phyloP scores from a whole-genome alignment of 2,888 invertebrate species.

The Augochlorella aurata region DNA sequence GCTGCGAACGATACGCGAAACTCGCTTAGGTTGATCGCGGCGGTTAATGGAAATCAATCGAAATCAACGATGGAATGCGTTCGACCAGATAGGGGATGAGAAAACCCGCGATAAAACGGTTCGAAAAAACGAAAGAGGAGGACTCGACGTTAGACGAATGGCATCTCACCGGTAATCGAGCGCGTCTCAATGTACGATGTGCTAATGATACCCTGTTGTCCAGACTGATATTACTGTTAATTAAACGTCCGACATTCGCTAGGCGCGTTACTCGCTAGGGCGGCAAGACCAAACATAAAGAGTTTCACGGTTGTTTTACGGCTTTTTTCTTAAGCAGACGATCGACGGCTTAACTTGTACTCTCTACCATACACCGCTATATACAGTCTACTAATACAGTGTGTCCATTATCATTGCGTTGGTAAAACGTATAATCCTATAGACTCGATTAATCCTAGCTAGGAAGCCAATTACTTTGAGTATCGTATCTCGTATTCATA shows the following conservation, averaged over 20 bases:
- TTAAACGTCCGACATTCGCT: constrained; percentile 35
- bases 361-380: constrained; percentile 67
- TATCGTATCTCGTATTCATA: constrained; percentile 51
- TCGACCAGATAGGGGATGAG: neutral
- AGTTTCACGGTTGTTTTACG: constrained; percentile 19
- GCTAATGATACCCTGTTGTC: constrained; percentile 70
- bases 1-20: neutral
- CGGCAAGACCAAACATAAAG: constrained; percentile 13
- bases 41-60: neutral
- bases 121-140: neutral
- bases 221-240: constrained; percentile 60
- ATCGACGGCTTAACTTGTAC: constrained; percentile 65
- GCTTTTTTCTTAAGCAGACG: constrained; percentile 73
- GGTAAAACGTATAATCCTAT: constrained; percentile 69
- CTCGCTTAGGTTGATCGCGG: neutral
- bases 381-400: constrained; percentile 70
- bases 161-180: constrained; percentile 41
- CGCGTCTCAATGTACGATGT: constrained; percentile 36
- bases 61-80: neutral
- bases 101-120: neutral
- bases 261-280: constrained; percentile 10
- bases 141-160: constrained; percentile 23
- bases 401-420: constrained; percentile 63
- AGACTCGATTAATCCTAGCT: constrained; percentile 72
- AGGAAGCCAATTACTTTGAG: constrained; percentile 74